Conservation (phyloP, 1,140 invertebrate species). For the Brachionus sp. region DNA sequence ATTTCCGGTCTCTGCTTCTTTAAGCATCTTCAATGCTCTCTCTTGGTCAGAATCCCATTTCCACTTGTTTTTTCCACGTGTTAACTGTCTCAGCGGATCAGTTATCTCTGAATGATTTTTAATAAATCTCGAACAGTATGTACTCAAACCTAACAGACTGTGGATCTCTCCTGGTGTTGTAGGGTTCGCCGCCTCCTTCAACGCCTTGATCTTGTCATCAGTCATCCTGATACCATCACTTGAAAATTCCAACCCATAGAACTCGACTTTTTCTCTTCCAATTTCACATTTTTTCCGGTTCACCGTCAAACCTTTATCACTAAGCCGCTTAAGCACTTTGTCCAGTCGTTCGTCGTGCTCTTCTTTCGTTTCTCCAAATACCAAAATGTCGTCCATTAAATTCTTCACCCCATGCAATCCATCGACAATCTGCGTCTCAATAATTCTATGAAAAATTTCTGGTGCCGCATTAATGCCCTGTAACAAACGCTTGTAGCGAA, state of each 20-base stretch:
- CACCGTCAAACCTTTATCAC: conserved; percentile 49
- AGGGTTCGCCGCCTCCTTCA: conserved; percentile 45
- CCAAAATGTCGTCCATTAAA: conserved; percentile 50
- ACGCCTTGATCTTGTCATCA: conserved; percentile 42
- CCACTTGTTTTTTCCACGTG: conserved; percentile 48
- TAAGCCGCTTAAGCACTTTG: conserved; percentile 47
- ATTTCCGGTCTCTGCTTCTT: neutral
- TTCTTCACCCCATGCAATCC: conserved; percentile 35
- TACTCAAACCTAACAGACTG: conserved; percentile 18
- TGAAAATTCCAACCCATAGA: conserved; percentile 53
- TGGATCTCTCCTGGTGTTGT: conserved; percentile 15
- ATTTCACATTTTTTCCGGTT: conserved; percentile 56
- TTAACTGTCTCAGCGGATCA: conserved; percentile 49
- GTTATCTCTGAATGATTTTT: neutral
- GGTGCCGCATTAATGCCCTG: neutral
- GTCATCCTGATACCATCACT: conserved; percentile 46
- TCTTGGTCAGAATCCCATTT: conserved; percentile 47
- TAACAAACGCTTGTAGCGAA: neutral
- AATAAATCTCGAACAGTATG: neutral
- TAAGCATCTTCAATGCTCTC: conserved; percentile 28
- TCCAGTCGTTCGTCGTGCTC: conserved; percentile 49
- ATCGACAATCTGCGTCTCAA: neutral
- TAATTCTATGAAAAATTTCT: neutral
- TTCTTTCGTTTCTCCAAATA: conserved; percentile 48
- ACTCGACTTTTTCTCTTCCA: conserved; percentile 50